A percentile compares a stretch with the other conserved stretches of the same genome.
phyloP scores from a whole-genome alignment of 2,888 invertebrate species.

The Ariolimax columbianus region DNA sequence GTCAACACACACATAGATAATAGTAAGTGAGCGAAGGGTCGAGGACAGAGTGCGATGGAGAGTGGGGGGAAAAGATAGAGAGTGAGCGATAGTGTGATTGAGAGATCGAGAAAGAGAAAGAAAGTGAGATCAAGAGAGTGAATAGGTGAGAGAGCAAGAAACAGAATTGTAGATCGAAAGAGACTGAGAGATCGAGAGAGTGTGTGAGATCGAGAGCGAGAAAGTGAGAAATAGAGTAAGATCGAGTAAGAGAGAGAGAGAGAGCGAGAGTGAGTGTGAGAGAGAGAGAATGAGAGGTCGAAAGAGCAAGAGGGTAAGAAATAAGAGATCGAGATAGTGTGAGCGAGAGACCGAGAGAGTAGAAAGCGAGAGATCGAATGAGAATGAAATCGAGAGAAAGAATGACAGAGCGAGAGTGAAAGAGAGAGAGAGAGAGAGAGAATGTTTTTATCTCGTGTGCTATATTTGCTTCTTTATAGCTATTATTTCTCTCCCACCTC shows the following conservation, averaged over 20 bases:
- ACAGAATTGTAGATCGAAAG: too few species aligned
- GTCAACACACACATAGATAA: too few species aligned
- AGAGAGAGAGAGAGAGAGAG: background rate
- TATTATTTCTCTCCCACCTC: too few species aligned
- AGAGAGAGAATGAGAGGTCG: background rate
- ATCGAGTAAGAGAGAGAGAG: background rate
- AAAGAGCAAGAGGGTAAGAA: background rate
- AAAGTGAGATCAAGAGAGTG: background rate
- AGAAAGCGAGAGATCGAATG: background rate
- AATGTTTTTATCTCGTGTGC: too few species aligned
- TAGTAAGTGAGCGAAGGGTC: too few species aligned
- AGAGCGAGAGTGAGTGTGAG: background rate
- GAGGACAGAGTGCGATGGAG: too few species aligned
- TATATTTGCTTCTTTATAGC: too few species aligned
- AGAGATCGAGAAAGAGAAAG: background rate
- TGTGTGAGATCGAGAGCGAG: background rate
- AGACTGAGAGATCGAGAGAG: background rate
- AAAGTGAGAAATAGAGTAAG: background rate
- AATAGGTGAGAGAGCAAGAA: background rate
- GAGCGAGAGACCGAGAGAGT: background rate
- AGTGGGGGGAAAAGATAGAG: too few species aligned
- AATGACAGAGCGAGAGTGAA: background rate
- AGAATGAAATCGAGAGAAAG: background rate
- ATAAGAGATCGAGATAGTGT: background rate
- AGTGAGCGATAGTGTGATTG: too few species aligned